Evolutionary conservation across 2,797 vertebrate species (phyloP).

Genomic region (Pseudochirops corinnae): DNA sequence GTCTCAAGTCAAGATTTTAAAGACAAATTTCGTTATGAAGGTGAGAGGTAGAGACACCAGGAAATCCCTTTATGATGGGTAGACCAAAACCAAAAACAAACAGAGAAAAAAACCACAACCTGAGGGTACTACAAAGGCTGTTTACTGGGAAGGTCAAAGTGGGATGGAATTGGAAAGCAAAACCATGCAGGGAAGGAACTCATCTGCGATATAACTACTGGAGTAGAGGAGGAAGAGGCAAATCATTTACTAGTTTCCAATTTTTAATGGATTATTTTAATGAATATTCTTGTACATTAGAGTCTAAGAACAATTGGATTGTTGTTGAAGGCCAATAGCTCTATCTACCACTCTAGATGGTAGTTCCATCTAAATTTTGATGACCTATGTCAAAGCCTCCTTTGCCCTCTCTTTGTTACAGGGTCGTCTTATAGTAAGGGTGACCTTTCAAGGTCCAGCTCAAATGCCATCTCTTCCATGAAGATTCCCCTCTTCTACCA

Average conservation of each 20-base stretch:
- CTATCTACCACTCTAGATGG: not conserved
- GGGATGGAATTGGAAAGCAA: not conserved
- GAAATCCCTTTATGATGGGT: not conserved
- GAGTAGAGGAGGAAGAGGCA: not conserved
- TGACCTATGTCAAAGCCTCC: not conserved
- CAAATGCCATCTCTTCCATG: too few relatives aligned
- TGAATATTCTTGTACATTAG: not conserved
- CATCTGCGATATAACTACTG: not conserved
- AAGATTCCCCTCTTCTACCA: too few relatives aligned
- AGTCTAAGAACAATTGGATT: not conserved
- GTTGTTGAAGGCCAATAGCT: not conserved
- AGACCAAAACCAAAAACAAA: not conserved
- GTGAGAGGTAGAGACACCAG: not conserved
- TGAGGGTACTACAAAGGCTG: not conserved
- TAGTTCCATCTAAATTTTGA: not conserved
- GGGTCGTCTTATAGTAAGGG: not conserved
- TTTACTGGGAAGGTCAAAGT: not conserved
- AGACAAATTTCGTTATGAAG: not conserved
- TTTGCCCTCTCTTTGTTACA: not conserved
- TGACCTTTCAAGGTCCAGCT: not conserved
- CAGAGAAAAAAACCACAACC: too few relatives aligned
- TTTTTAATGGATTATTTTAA: not conserved
- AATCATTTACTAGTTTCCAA: not conserved
- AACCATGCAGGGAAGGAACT: not conserved
- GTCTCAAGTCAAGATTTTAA: not conserved